phyloP scores from a whole-genome alignment of 2,888 invertebrate species.

The Mythimna ferrago region DNA sequence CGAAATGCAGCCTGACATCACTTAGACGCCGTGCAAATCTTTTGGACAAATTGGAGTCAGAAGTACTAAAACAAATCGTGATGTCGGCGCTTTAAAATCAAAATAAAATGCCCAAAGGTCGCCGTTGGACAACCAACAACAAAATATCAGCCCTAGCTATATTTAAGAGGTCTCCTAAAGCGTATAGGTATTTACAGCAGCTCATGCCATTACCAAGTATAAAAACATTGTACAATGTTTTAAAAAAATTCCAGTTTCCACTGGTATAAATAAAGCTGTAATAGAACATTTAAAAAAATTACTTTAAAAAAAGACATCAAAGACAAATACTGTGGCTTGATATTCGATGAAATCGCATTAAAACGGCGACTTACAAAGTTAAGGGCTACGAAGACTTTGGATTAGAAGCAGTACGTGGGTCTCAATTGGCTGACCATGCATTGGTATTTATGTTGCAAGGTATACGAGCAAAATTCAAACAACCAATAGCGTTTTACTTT shows the following conservation, averaged over 20 bases:
- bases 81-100: too few relatives aligned
- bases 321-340: slow-evolving; percentile 4
- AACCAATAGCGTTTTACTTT: slow-evolving; percentile 60
- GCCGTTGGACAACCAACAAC: too few relatives aligned
- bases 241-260: background rate
- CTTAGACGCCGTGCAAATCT: too few relatives aligned
- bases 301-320: background rate
- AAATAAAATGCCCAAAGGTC: too few relatives aligned
- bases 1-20: too few relatives aligned
- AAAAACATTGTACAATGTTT: slow-evolving; percentile 10
- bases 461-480: slow-evolving; percentile 50
- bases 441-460: slow-evolving; percentile 59
- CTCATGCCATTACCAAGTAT: background rate
- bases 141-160: slow-evolving; percentile 11
- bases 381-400: slow-evolving; percentile 49
- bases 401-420: slow-evolving; percentile 1
- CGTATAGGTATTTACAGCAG: background rate
- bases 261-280: too few relatives aligned
- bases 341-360: slow-evolving; percentile 58
- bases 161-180: slow-evolving; percentile 17
- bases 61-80: too few relatives aligned
- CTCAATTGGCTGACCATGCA: slow-evolving; percentile 50
- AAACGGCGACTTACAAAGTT: slow-evolving; percentile 45
- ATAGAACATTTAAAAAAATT: too few relatives aligned
- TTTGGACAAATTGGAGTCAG: too few relatives aligned